Conservation (phyloP, 2,888 invertebrate genomes). For the Sussaba pulchella region DNA sequence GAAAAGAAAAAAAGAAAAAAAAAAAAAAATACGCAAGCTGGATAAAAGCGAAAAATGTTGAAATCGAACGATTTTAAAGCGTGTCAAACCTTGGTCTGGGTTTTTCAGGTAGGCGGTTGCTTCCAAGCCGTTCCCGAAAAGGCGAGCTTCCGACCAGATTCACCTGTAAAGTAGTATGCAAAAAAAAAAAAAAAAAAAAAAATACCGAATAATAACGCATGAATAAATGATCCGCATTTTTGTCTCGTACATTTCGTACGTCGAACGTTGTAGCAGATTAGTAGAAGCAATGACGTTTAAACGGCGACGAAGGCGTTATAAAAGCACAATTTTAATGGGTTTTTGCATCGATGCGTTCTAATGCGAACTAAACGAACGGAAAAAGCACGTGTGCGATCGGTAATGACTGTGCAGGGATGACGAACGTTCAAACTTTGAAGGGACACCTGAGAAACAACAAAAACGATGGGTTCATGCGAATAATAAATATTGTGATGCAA, state of each 20-base stretch:
- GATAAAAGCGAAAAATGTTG: constrained; percentile 41
- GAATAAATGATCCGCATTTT: constrained; percentile 53
- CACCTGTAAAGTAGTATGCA: constrained; percentile 85
- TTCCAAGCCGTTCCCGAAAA: constrained; percentile 95
- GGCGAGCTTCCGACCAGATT: constrained; percentile 90
- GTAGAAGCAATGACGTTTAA: constrained; percentile 50
- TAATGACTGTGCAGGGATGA: constrained; percentile 14
- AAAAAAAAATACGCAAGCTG: not conserved
- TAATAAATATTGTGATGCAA: not conserved
- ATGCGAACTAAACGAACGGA: not conserved
- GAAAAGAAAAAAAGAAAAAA: constrained; percentile 38
- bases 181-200: constrained; percentile 66
- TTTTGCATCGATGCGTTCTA: constrained; percentile 23
- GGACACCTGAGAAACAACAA: constrained; percentile 1
- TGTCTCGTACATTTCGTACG: constrained; percentile 42
- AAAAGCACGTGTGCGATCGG: constrained; percentile 40
- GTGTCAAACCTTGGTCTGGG: constrained; percentile 92
- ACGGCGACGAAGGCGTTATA: constrained; percentile 12
- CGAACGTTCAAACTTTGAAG: constrained; percentile 4
- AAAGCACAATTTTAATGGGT: constrained; percentile 21
- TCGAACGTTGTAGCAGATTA: constrained; percentile 11
- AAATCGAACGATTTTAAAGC: constrained; percentile 60
- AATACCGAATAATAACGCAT: constrained; percentile 59
- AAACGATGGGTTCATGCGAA: constrained; percentile 35
- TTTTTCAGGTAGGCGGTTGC: constrained; percentile 93